Conservation (phyloP, 2,888 invertebrate species). For the Mayetiola destructor region DNA sequence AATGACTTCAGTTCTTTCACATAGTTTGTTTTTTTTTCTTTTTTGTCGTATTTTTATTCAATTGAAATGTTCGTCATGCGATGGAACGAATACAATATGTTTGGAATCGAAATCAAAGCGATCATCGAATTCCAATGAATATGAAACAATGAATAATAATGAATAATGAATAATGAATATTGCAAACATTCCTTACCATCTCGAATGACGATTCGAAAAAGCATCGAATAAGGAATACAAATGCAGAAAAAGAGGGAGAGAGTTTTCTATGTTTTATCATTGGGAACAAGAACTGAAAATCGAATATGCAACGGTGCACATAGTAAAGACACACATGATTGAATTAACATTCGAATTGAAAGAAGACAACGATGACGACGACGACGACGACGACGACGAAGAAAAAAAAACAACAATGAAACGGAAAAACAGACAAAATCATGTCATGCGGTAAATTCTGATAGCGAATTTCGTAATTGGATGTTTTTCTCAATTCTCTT, state of each 20-base stretch:
- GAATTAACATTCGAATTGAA: constrained; percentile 7
- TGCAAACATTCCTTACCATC: not conserved
- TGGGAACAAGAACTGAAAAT: not conserved
- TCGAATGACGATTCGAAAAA: not conserved
- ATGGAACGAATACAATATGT: too few relatives aligned
- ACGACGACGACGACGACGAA: too few relatives aligned
- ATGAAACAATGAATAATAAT: not conserved
- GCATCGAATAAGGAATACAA: not conserved
- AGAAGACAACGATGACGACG: too few relatives aligned
- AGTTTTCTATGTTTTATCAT: too few relatives aligned
- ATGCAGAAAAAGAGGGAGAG: not conserved
- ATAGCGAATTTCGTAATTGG: not conserved
- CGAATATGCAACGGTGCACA: too few relatives aligned
- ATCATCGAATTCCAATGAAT: not conserved
- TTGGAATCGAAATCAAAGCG: too few relatives aligned
- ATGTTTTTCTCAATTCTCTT: constrained; percentile 4
- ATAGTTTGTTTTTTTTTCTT: not conserved
- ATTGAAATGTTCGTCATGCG: too few relatives aligned
- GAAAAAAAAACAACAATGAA: too few relatives aligned
- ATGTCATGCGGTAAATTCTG: constrained; percentile 10
- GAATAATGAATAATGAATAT: not conserved
- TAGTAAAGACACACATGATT: not conserved
- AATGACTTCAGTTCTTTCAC: too few relatives aligned
- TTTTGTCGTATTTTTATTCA: not conserved
- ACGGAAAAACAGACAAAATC: not conserved